Evolutionary conservation across 2,797 vertebrate genomes (phyloP), one percentile per base, ranked within the genome.

Genomic region (Busarellus nigricollis): DNA sequence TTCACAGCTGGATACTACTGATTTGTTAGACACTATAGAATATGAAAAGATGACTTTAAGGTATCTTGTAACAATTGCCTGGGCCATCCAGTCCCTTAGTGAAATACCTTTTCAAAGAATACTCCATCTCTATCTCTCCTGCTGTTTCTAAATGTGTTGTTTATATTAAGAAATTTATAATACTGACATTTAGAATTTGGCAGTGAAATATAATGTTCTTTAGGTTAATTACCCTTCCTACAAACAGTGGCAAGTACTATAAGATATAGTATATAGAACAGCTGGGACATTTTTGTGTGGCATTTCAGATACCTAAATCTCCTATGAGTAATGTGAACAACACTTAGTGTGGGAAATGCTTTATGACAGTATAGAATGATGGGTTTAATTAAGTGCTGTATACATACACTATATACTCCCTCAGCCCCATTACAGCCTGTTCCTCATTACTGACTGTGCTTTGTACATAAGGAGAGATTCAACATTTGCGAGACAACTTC

Each of bases 221-320:
- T 88, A 67, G 35, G 85, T 96, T 97, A 97, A 95, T 96, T 95
- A 87, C 49, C 50, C 47, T 95, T 96, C 91, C 93, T 86, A 95
- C 50, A 69, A 74, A 83, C 42, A 77, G 35, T 89, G 76, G 82
- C 71, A 97, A 94, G 40, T 88, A 49, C 74, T 90, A 4, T 77
- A 93, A 87, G 55, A 69, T 67, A 83, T 16, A 91, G 59, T 70
- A 62, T 94, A 44, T 71, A 71, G 74, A 96, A 90, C 67, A 94
- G 50, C 72, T 96, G 79, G 52, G 93, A 87, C 54, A 29, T 84
- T 96, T 94, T 91, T 94, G 26, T 93, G 81, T 17, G 66, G 42
- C n/a, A 77, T 97, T 94, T 93, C 49, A 88, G 93, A 93, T 85
- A 61, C 37, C 83, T 83, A 76, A 91, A 73, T 95, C n/a, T 95